Conservation (phyloP, 2,888 invertebrate genomes). For the Liopterus haemorrhoidalis region DNA sequence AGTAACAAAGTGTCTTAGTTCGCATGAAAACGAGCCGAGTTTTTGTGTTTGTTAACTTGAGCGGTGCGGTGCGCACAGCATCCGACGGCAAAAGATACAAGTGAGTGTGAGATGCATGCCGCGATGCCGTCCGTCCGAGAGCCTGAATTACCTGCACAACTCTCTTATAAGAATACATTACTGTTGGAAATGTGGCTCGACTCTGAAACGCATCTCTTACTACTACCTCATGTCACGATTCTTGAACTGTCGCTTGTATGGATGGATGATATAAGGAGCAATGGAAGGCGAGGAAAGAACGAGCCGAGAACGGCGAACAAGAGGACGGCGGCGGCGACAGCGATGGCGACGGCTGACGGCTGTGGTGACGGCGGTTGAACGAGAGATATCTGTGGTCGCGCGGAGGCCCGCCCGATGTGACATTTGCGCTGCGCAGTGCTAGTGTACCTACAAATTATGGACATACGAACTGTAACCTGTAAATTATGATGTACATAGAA, state of each 20-base stretch:
- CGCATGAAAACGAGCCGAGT: constrained; percentile 12
- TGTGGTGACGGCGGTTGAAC: too few relatives aligned
- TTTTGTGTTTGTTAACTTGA: too few relatives aligned
- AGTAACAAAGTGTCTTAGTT: constrained; percentile 15
- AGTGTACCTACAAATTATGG: constrained; percentile 36
- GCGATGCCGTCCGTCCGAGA: background rate
- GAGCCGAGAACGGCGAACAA: background rate
- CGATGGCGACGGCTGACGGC: background rate
- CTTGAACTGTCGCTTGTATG: too few relatives aligned
- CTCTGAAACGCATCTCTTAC: too few relatives aligned
- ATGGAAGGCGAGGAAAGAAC: background rate
- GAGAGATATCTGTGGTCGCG: constrained; percentile 37
- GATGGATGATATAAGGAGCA: too few relatives aligned
- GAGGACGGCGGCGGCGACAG: background rate
- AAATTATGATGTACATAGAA: background rate
- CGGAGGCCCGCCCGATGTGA: constrained; percentile 40
- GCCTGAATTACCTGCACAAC: background rate
- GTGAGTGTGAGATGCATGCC: constrained; percentile 5
- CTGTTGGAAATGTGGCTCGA: too few relatives aligned
- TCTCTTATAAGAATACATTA: background rate
- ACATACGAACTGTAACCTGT: background rate
- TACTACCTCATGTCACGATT: too few relatives aligned
- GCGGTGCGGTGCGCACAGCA: too few relatives aligned
- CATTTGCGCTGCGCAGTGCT: constrained; percentile 31
- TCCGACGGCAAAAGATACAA: constrained; percentile 29